Evolutionary conservation across 1,140 invertebrate species (phyloP).

Genomic region (Armadillidium nasatum): DNA sequence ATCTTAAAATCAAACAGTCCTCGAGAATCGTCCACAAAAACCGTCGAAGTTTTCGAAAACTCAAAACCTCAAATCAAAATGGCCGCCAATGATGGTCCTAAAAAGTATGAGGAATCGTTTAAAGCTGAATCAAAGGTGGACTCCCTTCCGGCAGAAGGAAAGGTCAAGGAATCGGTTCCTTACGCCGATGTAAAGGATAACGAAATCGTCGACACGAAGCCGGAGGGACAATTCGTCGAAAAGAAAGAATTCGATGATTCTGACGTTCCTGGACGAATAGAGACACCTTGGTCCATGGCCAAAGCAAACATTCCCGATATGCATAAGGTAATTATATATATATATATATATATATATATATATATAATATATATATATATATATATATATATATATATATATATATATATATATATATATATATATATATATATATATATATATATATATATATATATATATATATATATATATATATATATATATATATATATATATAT

Average conservation of each 20-base stretch:
- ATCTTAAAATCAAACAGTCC: not conserved
- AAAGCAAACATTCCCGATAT: constrained; percentile 25
- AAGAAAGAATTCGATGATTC: constrained; percentile 18
- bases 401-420: constrained; percentile 19
- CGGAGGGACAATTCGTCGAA: not conserved
- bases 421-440: constrained; percentile 28
- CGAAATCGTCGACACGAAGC: not conserved
- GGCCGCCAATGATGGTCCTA: not conserved
- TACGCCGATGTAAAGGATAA: not conserved
- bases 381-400: not conserved
- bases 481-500: constrained; percentile 9
- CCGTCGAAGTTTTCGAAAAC: not conserved
- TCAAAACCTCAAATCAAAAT: not conserved
- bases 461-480: constrained; percentile 14
- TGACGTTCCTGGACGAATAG: not conserved
- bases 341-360: no score
- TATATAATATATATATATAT: not conserved
- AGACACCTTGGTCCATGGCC: constrained; percentile 22
- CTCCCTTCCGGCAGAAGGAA: not conserved
- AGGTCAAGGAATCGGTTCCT: not conserved
- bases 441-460: constrained; percentile 25
- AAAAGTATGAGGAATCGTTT: not conserved
- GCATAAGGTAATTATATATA: constrained; percentile 17
- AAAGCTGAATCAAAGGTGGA: not conserved
- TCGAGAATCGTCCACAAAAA: not conserved